Percentiles rank a stretch among this genome's conserved stretches.
Evolutionary conservation across 2,888 invertebrate genomes (phyloP).

Genomic region (Drosophila sordidapex): DNA sequence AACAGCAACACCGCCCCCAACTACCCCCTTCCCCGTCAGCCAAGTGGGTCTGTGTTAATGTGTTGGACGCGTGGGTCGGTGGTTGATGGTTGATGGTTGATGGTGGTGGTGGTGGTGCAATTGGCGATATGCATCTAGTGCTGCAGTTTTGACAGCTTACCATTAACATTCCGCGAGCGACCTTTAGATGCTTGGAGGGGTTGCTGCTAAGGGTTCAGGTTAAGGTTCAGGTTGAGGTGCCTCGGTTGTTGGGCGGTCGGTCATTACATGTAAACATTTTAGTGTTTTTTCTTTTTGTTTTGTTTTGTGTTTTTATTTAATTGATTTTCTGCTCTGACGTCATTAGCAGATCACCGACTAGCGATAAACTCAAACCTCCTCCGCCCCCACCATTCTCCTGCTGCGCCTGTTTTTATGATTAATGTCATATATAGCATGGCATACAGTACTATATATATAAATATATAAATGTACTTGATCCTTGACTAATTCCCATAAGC

Average conservation of each 20-base stretch:
- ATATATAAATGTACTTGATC: neutral
- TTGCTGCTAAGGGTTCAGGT: neutral
- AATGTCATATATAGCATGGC: constrained; percentile 23
- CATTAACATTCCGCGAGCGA: constrained; percentile 47
- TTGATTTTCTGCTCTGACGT: constrained; percentile 68
- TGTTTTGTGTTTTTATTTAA: constrained; percentile 50
- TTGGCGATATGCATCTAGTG: constrained; percentile 60
- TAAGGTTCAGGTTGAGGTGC: constrained; percentile 12
- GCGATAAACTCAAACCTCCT: constrained; percentile 43
- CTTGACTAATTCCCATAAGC: constrained; percentile 15
- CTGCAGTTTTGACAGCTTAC: constrained; percentile 63
- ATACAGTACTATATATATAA: neutral
- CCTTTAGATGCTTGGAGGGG: constrained; percentile 28
- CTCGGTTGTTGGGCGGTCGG: constrained; percentile 34
- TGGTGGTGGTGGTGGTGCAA: constrained; percentile 12
- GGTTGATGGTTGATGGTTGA: constrained; percentile 22
- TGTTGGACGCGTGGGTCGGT: constrained; percentile 66
- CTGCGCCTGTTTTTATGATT: constrained; percentile 34
- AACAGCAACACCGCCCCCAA: constrained; percentile 16
- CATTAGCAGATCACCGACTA: constrained; percentile 53
- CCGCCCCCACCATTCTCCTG: neutral
- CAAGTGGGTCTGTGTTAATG: constrained; percentile 52
- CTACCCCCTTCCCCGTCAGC: neutral
- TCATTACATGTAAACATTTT: constrained; percentile 61
- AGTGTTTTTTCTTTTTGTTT: constrained; percentile 12